Conservation (phyloP, 2,797 vertebrate species). For the Vireo griseus region DNA sequence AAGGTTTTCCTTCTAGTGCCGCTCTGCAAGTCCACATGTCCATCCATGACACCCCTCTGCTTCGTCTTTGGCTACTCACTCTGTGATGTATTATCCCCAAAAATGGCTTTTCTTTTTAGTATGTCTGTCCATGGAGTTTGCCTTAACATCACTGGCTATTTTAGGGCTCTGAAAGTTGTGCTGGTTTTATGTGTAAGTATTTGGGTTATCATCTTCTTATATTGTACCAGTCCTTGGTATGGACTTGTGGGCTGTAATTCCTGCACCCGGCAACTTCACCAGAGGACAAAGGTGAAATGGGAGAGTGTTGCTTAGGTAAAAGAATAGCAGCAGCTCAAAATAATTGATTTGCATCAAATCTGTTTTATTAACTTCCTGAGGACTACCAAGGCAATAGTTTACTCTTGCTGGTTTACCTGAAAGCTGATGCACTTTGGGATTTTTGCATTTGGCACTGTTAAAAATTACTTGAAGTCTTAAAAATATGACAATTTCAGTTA, state of each 20-base stretch:
- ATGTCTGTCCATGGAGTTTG: neutral
- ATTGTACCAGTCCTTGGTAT: neutral
- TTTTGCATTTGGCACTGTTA: neutral
- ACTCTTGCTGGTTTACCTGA: neutral
- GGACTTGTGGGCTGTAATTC: neutral
- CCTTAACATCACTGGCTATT: neutral
- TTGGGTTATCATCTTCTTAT: neutral
- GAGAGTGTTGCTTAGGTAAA: neutral
- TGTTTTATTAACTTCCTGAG: neutral
- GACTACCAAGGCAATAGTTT: neutral
- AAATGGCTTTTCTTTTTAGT: neutral
- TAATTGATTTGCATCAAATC: neutral
- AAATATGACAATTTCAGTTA: neutral
- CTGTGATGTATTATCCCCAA: neutral
- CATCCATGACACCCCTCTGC: fast-evolving
- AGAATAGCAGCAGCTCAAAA: neutral
- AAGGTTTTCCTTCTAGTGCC: neutral
- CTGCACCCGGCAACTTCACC: neutral
- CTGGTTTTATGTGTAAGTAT: neutral
- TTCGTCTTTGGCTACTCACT: neutral
- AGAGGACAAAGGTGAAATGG: neutral
- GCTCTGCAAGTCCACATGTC: fast-evolving
- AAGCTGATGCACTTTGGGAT: neutral
- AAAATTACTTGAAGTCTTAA: neutral
- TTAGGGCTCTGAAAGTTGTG: neutral